Conservation (phyloP, 2,888 invertebrate genomes). For the Ernsta delagoae region DNA sequence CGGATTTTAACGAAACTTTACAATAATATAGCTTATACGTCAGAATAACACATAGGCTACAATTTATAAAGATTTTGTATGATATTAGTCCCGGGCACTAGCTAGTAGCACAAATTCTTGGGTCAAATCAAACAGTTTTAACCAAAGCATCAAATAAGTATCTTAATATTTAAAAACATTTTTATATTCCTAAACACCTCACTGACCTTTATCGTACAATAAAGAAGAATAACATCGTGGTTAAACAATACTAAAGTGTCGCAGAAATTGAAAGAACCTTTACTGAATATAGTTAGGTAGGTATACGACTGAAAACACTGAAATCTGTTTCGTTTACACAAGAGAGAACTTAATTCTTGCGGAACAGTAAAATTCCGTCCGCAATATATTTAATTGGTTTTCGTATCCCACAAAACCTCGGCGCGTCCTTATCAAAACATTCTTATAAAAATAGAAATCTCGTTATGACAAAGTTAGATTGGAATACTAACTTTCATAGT, state of each 20-base stretch:
- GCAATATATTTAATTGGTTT: constrained; percentile 36
- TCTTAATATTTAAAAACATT: no score
- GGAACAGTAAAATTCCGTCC: constrained; percentile 11
- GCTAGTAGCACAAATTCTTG: no score
- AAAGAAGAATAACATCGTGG: no score
- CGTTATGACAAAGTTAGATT: constrained; percentile 71
- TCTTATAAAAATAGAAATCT: constrained; percentile 39
- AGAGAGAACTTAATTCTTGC: not conserved
- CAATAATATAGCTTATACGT: no score
- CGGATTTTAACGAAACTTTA: no score
- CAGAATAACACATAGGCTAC: no score
- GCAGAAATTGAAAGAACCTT: not conserved
- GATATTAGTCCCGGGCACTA: no score
- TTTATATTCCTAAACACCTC: no score
- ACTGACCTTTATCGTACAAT: no score
- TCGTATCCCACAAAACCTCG: constrained; percentile 25
- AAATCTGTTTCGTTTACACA: not conserved
- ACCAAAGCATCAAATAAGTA: no score
- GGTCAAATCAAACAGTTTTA: no score
- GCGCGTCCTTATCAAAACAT: constrained; percentile 41
- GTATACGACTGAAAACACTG: not conserved
- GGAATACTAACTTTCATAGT: constrained; percentile 50
- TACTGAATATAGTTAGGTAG: not conserved
- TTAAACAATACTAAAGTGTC: not conserved
- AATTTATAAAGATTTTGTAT: no score